A percentile compares a stretch with the other conserved stretches of the same genome.
phyloP scores from a whole-genome alignment of 2,888 invertebrate genomes.

The Spodoptera exigua region DNA sequence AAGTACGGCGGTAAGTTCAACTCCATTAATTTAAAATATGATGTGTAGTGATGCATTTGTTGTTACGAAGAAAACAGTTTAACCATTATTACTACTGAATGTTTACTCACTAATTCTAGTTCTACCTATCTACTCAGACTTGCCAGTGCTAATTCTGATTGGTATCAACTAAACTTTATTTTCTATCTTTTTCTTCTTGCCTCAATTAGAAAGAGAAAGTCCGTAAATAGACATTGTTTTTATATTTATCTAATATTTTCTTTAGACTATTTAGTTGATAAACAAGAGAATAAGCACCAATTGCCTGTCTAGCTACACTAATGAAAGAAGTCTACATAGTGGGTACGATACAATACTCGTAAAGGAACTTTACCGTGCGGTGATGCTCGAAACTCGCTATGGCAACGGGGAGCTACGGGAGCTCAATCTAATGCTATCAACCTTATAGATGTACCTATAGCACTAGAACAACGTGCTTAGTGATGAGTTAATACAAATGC shows the following conservation, averaged over 20 bases:
- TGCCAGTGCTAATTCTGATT: conserved; percentile 3
- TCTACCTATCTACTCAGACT: conserved; percentile 71
- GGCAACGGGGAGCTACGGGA: conserved; percentile 81
- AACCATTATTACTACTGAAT: conserved; percentile 45
- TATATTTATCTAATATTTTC: no score
- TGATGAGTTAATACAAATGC: conserved; percentile 73
- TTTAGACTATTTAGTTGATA: no score
- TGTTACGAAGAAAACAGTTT: conserved; percentile 41
- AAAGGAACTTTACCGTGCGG: conserved; percentile 85
- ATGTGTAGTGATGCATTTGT: conserved; percentile 42
- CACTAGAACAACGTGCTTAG: conserved; percentile 82
- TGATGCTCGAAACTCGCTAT: conserved; percentile 82
- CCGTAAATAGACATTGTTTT: no score
- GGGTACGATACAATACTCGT: conserved; percentile 68
- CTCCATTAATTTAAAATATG: conserved; percentile 41
- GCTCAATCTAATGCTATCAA: conserved; percentile 82
- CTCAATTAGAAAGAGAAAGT: no score
- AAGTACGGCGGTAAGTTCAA: conserved; percentile 34
- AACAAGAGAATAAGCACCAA: conserved; percentile 9
- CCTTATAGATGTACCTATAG: conserved; percentile 76
- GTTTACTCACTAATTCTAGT: conserved; percentile 51
- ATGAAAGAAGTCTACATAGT: conserved; percentile 66
- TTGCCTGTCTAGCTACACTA: conserved; percentile 71
- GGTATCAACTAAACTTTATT: no score
- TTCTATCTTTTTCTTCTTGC: no score